Base-by-base conservation (phyloP, 2,888 invertebrate genomes). In the Lepetodrilus schrolli region DNA sequence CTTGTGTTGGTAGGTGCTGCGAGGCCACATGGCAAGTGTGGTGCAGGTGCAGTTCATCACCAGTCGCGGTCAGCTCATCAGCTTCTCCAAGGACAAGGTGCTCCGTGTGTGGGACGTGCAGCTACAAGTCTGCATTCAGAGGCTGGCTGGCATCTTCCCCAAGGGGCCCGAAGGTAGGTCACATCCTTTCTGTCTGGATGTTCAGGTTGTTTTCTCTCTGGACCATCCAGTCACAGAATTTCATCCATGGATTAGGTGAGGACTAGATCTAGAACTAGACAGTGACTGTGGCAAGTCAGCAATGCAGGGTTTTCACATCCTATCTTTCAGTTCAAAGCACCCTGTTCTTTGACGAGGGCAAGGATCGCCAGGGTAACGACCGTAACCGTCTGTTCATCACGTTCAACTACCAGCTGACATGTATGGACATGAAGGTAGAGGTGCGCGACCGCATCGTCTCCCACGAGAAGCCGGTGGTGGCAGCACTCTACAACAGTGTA, bases 101-200 rank as follows among this genome's bases (percentile, higher is more conserved):
- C 80, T 91, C 66, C 82, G 91, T 17, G 90, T 91, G 72, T 91
- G 91, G 91, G 90, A 91, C 73, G 90, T 91, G 2, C 90, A 90
- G 81, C 82, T 91, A 17, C 91, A 91, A 82, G 90, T 90, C 20
- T 91, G 90, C 76, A 87, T 91, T 47, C 90, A 91, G 83, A 77
- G 90, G 51, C 79, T 91, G 70, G 89, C 90, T 13, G 90, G 90
- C 21, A 89, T 90, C 85, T 91, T 90, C 79, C 89, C 89, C 37
- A 90, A 90, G 74, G 90, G 89, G 30, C 88, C 88, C 23, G 90
- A 91, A 84, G 90, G 90, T 90, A 75, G 48, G 76, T 47, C 2
- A 23, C 23, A 21, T n/a, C n/a, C n/a, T n/a, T n/a, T n/a, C n/a
- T n/a, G n/a, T n/a, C n/a, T n/a, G 7, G 7, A 10, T 38, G 38